Evolutionary conservation across 2,888 invertebrate genomes (phyloP).

Genomic region (Pocota personata): DNA sequence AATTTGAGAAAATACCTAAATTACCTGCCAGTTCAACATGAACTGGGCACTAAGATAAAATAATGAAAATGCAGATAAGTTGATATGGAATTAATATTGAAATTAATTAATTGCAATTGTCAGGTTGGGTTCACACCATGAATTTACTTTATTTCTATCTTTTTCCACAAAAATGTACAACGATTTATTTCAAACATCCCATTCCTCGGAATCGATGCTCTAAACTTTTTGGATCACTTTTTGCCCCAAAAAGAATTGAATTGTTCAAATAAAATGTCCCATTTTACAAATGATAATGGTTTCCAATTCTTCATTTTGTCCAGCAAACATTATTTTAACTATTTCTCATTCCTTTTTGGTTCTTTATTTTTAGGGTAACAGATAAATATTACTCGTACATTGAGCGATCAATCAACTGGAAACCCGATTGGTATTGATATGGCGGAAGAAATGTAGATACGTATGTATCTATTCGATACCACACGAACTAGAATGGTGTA

Average conservation of each 20-base stretch:
- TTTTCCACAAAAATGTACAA: not conserved
- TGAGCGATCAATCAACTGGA: slow-evolving; percentile 25
- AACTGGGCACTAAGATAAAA: too few species aligned
- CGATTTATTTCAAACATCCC: not conserved
- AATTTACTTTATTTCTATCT: too few species aligned
- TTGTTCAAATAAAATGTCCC: slow-evolving; percentile 25
- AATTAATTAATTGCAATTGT: too few species aligned
- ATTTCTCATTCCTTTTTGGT: not conserved
- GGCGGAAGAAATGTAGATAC: too few species aligned
- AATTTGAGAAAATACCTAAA: too few species aligned
- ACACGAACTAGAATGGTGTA: not conserved
- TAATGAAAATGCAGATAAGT: too few species aligned
- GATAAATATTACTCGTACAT: slow-evolving; percentile 14
- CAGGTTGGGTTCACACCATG: too few species aligned
- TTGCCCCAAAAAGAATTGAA: slow-evolving; percentile 7
- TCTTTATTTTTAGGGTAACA: not conserved
- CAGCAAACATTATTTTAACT: not conserved
- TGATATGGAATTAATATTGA: too few species aligned
- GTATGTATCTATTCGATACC: not conserved
- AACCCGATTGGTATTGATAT: not conserved
- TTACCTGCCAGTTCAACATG: too few species aligned
- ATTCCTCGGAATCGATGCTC: not conserved
- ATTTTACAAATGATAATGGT: slow-evolving; percentile 16
- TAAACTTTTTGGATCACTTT: not conserved
- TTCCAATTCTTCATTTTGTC: slow-evolving; percentile 14